Conservation (phyloP, 2,888 invertebrate species). For the Digitonthophagus gazella region DNA sequence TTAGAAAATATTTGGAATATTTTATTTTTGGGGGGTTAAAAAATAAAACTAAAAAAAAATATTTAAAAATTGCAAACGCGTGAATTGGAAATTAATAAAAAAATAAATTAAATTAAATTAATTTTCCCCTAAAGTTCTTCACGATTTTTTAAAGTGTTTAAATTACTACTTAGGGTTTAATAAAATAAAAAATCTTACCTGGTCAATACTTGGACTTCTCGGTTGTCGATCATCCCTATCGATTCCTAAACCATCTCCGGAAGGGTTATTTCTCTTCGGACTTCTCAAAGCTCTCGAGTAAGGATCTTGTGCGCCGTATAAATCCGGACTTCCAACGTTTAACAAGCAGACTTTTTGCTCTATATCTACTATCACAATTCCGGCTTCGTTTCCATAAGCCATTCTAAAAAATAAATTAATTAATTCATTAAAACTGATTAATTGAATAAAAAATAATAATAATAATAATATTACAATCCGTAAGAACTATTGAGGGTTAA, state of each 20-base stretch:
- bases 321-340: slow-evolving; percentile 85
- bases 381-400: slow-evolving; percentile 96
- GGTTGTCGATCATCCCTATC: slow-evolving; percentile 57
- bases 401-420: slow-evolving; percentile 60
- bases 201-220: slow-evolving; percentile 84
- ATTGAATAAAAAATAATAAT: too few species aligned
- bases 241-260: slow-evolving; percentile 49
- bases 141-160: too few species aligned
- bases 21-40: too few species aligned
- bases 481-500: slow-evolving; percentile 94
- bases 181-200: too few species aligned
- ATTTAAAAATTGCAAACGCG: slow-evolving; percentile 17
- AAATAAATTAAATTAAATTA: too few species aligned
- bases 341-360: slow-evolving; percentile 85
- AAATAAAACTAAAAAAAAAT: slow-evolving; percentile 44
- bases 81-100: too few species aligned
- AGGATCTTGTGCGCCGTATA: slow-evolving; percentile 87
- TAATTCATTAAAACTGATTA: not conserved
- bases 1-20: not conserved
- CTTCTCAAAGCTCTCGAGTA: slow-evolving; percentile 79
- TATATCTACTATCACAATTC: slow-evolving; percentile 92
- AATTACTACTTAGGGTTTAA: too few species aligned
- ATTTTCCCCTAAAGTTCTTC: too few species aligned
- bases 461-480: slow-evolving; percentile 97
- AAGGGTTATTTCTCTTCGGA: slow-evolving; percentile 60